These are phyloP conservation scores for Onychomys arenicola DNA, from an alignment of 2,797 vertebrate genomes.

Conservation along the genomic window DNA sequence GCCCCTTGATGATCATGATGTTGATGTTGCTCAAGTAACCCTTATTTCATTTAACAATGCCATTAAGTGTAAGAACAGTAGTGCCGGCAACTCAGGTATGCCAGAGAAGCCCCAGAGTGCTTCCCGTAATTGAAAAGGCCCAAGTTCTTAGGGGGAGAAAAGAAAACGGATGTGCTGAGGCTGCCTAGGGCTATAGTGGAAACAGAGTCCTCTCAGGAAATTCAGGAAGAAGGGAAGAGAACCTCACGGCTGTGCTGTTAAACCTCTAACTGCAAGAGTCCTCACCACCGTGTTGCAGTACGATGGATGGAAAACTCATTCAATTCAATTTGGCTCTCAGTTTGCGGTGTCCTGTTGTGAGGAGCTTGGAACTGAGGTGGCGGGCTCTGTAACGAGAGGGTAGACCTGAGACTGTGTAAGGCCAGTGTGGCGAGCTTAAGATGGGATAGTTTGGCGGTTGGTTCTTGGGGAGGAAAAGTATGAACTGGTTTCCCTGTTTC, in stretches of 20 bases:
- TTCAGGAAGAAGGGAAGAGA: background rate
- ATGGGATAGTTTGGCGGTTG: background rate
- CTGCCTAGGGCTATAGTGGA: background rate
- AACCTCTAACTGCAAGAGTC: background rate
- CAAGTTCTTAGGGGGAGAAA: background rate
- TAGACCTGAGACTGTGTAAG: background rate
- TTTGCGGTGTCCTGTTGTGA: background rate
- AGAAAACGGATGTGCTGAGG: background rate
- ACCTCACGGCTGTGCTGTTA: background rate
- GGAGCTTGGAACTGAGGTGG: background rate
- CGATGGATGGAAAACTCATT: background rate
- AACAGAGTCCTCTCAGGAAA: background rate
- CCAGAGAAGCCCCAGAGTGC: background rate
- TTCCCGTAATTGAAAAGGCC: background rate
- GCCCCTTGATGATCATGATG: background rate
- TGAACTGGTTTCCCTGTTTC: background rate
- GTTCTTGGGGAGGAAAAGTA: conserved; percentile 11
- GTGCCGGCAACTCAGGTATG: background rate
- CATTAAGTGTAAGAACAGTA: background rate
- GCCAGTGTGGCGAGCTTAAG: background rate
- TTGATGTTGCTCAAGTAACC: background rate
- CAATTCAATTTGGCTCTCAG: background rate
- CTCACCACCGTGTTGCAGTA: background rate
- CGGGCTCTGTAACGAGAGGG: fast-evolving
- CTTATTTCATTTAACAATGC: background rate